Evolutionary conservation across 2,113 vertebrate species (phyloP), one percentile per base, ranked within the genome.

Genomic region (Azemiops feae): DNA sequence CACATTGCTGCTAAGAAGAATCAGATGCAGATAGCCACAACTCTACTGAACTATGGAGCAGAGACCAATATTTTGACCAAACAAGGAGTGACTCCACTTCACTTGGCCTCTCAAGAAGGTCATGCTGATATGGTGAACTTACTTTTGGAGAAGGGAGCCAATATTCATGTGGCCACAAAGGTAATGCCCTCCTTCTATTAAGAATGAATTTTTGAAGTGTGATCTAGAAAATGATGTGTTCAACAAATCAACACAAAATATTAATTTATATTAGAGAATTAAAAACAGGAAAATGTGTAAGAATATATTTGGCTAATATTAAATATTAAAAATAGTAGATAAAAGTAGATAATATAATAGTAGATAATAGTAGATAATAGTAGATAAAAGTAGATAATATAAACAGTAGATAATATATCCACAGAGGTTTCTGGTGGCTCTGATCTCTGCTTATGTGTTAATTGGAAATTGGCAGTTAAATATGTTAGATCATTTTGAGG

Each of bases 1-100:
- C 89, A 99, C 97, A 94, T 99, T 4, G 99, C 98, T 54, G 99
- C 99, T 85, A 99, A 99, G 98, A 99, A 99, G 97, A 99, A 99
- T 94, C 99, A 99, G 97, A 99, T 99, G 98, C 99, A 99, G 89
- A 99, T 99, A 11, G 99, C 99, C 43, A 98, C 97, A 34, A 99
- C 98, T 3, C 97, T 99, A 2, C 96, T 99, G 95, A 98, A 97
- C 96, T 99, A 98, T 0, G 98, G 98, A 3, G 99, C 99, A 0
- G 98, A 99, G 94, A 99, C 98, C 91, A 99, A 98, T 97, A 98
- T 98, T 92, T 96, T 99, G 95, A 99, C 99, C 64, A 99, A 99
- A 96, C 99, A 99, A 94, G 99, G 98, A 0, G 99, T 99, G 55
- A 99, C 98, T 0, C 99, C 99, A 0, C 98, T 99, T 92, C 99